Base-by-base conservation (phyloP, 2,797 vertebrate genomes). In the Rhinogobio ventralis region DNA sequence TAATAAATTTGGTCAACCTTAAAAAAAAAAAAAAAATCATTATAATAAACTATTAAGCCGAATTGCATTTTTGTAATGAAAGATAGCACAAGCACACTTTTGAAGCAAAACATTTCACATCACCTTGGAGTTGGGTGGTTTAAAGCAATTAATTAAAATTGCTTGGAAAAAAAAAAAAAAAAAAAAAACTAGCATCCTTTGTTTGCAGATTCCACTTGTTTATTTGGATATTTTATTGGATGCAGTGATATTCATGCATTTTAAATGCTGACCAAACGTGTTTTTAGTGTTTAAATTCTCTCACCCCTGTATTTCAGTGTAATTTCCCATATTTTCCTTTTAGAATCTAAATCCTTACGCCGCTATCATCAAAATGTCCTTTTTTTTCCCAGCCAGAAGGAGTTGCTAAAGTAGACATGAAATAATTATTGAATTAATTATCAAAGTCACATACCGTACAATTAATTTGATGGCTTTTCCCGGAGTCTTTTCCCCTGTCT, bases 341-440 rank as follows among this genome's bases (percentile, higher is more conserved):
- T 69, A 66, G 76, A 87, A 85, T 87, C 66, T 69, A 84, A 87
- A 85, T 90, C 88, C 87, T 91, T 93, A 91, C 60, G 90, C 87
- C 57, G 67, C 89, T 88, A 91, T 94, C 93, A 94, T 93, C 93
- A 92, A 95, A 94, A 93, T 88, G 90, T 92, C 91, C 90, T 90
- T 90, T 91, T 64, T 79, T 79, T 60, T 39, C 8, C 90, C 86
- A 92, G 93, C 95, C 95, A 95, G 95, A 94, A 96, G 94, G 92
- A 94, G 91, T 94, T 92, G 93, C 94, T 94, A 94, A 94, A 94
- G 93, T 93, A 93, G 94, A 94, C 94, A 90, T 89, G 92, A 94
- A 94, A 95, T 95, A 94, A 95, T 94, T 94, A 95, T 94, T 96
- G 94, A 95, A 96, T 95, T 95, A 95, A 95, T 96, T 95, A 95